Evolutionary conservation across 2,888 invertebrate species (phyloP), one percentile per base, ranked within the genome.

Genomic region (Bimastos eiseni): DNA sequence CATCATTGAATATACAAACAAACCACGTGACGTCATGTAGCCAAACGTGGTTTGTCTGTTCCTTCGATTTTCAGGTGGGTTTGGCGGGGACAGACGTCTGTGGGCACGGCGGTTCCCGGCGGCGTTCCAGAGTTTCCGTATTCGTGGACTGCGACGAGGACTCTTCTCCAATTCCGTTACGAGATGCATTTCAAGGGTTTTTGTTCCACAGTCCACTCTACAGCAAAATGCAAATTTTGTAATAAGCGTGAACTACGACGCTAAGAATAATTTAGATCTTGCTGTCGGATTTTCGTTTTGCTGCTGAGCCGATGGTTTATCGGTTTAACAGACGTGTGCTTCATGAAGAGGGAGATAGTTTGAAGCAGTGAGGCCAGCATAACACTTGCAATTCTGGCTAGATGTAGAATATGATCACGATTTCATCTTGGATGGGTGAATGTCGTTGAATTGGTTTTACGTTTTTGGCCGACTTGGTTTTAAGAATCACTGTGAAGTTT

Each of bases 1-100:
- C 91, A 91, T 94, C 24, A 93, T 94, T 17, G 94, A 94, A 89
- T 94, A 94, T 90, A 90, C 91, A 17, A 92, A 92, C 83, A 91
- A 91, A 55, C 89, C 90, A 33, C 36, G 90, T 30, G 91, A 91
- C 44, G 44, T 37, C 4, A 38, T 41, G 89, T 70, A 70, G 70
- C 70, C 70, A 13, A 70, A 70, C 70, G 70, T 13, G 30, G 70
- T 70, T 6, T 70, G 49, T 49, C 49, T 49, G 49, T 49, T 3
- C 15, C 21, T 49, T 49, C 44, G 44, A 2, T 11, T 44, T 11
- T 44, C 49, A 4, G 30, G n/a, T 8, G 70, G 70, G 41, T 70
- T 4, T 5, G 70, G 70, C 70, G n/a, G 11, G 70, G 70, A 70
- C n/a, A n/a, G 70, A 70, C n/a, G n/a, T n/a, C 70, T 70, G 70